Base-by-base conservation (phyloP, 2,888 invertebrate genomes). In the Calameuta pallipes region DNA sequence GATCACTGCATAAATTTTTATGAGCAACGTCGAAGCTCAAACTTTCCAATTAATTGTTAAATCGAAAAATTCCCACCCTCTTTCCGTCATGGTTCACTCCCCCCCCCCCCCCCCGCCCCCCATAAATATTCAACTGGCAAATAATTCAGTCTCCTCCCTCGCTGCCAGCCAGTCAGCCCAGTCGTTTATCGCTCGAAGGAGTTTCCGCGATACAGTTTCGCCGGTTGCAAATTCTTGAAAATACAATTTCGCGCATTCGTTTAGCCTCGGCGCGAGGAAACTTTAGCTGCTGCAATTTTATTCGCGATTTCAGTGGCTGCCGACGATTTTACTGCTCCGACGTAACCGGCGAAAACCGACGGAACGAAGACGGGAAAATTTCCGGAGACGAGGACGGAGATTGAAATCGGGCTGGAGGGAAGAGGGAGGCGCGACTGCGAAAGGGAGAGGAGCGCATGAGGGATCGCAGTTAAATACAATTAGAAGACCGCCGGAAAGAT, bases 191-290 rank as follows among this genome's bases (percentile, higher is more conserved):
- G 78, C 70, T 75, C 70, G 41, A 34, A 75, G 78, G 71, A 78
- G 41, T 71, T 71, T 34, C 1, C 31, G 79, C 82, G 81, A 85
- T 85, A 84, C 82, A 83, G 80, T 81, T 79, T 81, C 80, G 82
- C 56, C 56, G 56, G 82, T 85, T 83, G 85, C 82, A 80, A 81
- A 83, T 56, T 82, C 81, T 76, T 79, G 31, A 35, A 78, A 82
- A 80, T 78, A 76, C 81, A 83, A 83, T 85, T 85, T 85, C 80
- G 80, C 82, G 79, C 81, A 85, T 84, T 85, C 83, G 80, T 80
- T 85, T 85, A 82, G 80, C 79, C 79, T 34, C 33, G 9, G 2
- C 71, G 31, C 71, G 71, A 31, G 71, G 4, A 23, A 34, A 71
- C 13, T 71, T 71, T 31, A 1, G 2, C 56, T 56, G 15, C 23